Evolutionary conservation across 2,888 invertebrate genomes (phyloP), one percentile per base, ranked within the genome.

Genomic region (Oscheius myriophilus): DNA sequence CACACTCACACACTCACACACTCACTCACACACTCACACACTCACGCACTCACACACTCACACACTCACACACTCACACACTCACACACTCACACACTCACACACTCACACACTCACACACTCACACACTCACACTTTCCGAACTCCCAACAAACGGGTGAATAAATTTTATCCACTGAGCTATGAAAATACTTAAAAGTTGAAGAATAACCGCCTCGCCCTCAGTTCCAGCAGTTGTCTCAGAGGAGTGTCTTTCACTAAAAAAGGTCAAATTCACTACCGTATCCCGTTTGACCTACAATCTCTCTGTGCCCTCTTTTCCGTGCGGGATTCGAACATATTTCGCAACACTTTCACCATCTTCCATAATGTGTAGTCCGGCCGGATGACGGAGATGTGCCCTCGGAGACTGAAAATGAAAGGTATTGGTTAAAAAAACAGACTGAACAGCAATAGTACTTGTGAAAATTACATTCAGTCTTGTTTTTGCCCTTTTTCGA

Each of bases 331-430:
- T 45, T 76, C 76, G 66, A 76, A 72, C 59, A 76, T 71, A 18
- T 65, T 72, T 21, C 70, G 68, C 16, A 76, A 51, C 23, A 76
- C 72, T 51, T 72, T 72, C 16, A 76, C 69, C 72, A 76, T 72
- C 26, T 63, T 65, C 70, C 73, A 73, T 53, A 76, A 70, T 0
- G 72, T 70, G 67, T 76, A 76, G 43, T 76, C 76, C 4, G 76
- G 76, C 16, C 76, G 72, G 7, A 76, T 69, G 1, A 71, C 73
- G 1, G 71, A 69, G 7, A 76, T 71, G 49, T 75, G 75, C 0
- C 71, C 63, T 26, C 72, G 65, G 67, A 71, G 71, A 14, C 72
- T 70, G 23, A 25, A 25, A 25, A 16, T 25, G 33, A 33, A 9
- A 33, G 3, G 9, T 3, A 33, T 33, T 33, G 9, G 33, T 33